Base-by-base conservation (phyloP, 1,140 invertebrate species). In the Piezodorus guildinii region DNA sequence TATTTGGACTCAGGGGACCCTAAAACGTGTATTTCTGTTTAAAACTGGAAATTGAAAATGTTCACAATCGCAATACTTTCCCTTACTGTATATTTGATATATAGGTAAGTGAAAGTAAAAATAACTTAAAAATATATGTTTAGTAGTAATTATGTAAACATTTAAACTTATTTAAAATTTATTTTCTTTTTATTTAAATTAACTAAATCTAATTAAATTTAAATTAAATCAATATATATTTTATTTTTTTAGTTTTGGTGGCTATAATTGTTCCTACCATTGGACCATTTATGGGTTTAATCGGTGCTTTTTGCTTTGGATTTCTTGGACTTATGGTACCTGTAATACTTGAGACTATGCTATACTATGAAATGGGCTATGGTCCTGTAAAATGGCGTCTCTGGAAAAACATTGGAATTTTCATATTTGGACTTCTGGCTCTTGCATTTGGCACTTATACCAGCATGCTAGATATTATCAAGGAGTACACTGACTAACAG, bases 231-330 rank as follows among this genome's bases (percentile, higher is more conserved):
- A 6, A 10, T 8, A 8, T 39, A 49, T 49, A 25, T 62, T 15
- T 62, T 49, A 44, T 39, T 60, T 34, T 66, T 68, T 21, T 62
- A 71, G 71, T 72, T 15, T 16, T 63, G 0, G 74, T 97, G 46
- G 94, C 94, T 3, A 81, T 90, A 15, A 83, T 85, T 9, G 87
- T 98, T 30, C 93, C 94, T 0, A 85, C 85, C 27, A 89, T 98
- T 64, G 88, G 85, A 52, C 85, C 94, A 0, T 88, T 98, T 71
- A 94, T 98, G 70, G 86, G 89, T 16, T 79, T 97, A 21, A 92
- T 98, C 67, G 96, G 96, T 64, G 93, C 96, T 10, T 86, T 97
- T 71, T 92, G 90, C 70, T 95, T 95, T 72, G 94, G 91, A 17
- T 85, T 95, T 68, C 80, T 98, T 12, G 94, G 94, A 21, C 81